These are phyloP conservation scores for Drosophila tani DNA, from an alignment of 1,140 invertebrate species.

Conservation along the genomic window DNA sequence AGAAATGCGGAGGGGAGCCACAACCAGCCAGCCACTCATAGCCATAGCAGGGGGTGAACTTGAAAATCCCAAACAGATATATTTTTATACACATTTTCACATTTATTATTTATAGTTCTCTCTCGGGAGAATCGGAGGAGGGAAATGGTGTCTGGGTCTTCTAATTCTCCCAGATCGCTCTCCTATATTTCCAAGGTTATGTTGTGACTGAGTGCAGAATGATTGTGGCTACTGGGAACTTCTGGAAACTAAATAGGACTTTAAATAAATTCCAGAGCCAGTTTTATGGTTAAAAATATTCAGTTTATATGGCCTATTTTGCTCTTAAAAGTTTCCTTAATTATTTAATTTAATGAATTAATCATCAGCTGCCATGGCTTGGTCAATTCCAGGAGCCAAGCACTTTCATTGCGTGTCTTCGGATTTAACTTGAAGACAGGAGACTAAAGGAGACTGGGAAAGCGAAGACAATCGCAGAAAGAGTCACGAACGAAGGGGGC, in stretches of 20 bases:
- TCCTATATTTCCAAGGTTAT: constrained; percentile 11
- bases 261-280: too few species aligned
- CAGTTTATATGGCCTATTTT: too few species aligned
- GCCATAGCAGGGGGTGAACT: constrained; percentile 79
- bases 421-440: background rate
- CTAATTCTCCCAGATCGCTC: background rate
- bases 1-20: background rate
- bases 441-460: background rate
- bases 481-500: constrained; percentile 26
- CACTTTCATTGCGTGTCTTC: constrained; percentile 17
- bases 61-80: constrained; percentile 64
- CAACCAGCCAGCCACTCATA: constrained; percentile 21
- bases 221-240: background rate
- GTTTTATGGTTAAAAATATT: too few species aligned
- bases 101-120: constrained; percentile 44
- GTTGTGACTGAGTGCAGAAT: background rate
- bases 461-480: background rate
- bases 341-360: background rate
- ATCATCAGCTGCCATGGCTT: background rate
- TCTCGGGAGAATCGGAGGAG: too few species aligned
- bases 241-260: too few species aligned
- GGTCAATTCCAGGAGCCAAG: constrained; percentile 24
- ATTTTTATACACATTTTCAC: constrained; percentile 52
- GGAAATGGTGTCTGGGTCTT: background rate
- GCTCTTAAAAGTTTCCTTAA: background rate